Evolutionary conservation across 2,888 invertebrate genomes (phyloP), one percentile per base, ranked within the genome.

Genomic region (Thalpophila matura): DNA sequence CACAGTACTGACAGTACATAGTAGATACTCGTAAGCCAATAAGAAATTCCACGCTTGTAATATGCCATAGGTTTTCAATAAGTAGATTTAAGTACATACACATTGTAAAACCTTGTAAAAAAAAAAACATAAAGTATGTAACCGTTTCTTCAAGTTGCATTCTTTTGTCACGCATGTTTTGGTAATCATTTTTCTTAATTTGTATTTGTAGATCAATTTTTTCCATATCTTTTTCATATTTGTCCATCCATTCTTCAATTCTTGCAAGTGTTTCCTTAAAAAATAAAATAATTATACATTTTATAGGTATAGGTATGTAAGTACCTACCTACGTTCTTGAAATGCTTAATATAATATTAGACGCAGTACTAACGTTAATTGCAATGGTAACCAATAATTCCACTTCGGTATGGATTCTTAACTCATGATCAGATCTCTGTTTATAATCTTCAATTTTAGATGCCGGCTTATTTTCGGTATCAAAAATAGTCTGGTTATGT

Each of bases 221-320:
- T 69, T 94, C 93, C 77, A 92, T 92, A 40, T 93, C 92, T 20
- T 60, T 79, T 40, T 94, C 94, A 68, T 89, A 94, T 77, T 91
- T 94, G 1, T 85, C 79, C 93, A 94, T 94, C 89, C 89, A 91
- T 0, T 70, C 40, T 45, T 94, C 93, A 4, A 93, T 83, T 67
- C 86, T 87, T 29, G 83, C 67, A n/a, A 92, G 76, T 26, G 87
- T 90, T 80, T 93, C 92, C 93, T 94, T 45, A 4, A 66, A 80
- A 35, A 29, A 22, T n/a, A 27, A 20, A 10, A 20, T 31, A 1
- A 9, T 16, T 6, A 12, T 20, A 12, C n/a, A 33, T 33, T 33
- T 26, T n/a, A 14, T 26, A 26, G 26, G 7, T 26, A 22, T 24
- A n/a, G n/a, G n/a, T n/a, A n/a, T n/a, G n/a, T n/a, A n/a, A n/a